Conservation (phyloP, 2,113 vertebrate genomes). For the cattle (Bos taurus) region ARS-UCD2.0 NC_037357.1:15878001-15878500, state of each 20-base stretch:
- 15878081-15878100: not conserved
- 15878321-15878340: not conserved
- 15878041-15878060: not conserved
- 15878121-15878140: not conserved
- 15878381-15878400: not conserved
- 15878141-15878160: not conserved
- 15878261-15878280: not conserved
- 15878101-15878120: not conserved
- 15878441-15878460: not conserved
- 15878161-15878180: not conserved
- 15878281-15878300: not conserved
- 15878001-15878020: not conserved
- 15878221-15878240: not conserved
- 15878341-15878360: not conserved
- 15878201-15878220: not conserved
- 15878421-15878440: not conserved
- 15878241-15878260: not conserved
- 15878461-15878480: not conserved
- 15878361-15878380: not conserved
- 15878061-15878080: not conserved
- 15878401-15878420: not conserved
- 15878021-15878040: not conserved
- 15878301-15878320: not conserved
- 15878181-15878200: not conserved
- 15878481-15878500: not conserved